Conservation (phyloP, 2,888 invertebrate genomes). For the Dendrolimus pini region DNA sequence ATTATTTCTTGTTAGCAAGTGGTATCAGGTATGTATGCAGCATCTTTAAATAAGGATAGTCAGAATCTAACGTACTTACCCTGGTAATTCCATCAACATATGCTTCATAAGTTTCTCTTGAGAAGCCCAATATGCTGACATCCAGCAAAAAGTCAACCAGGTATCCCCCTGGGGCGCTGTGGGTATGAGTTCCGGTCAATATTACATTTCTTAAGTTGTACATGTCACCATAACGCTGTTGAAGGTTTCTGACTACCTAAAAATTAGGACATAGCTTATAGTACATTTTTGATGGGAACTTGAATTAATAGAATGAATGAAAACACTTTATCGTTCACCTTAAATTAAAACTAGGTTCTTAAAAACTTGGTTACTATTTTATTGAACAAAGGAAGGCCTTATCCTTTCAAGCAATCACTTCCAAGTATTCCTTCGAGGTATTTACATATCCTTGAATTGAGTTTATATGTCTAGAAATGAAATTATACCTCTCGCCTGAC, state of each 20-base stretch:
- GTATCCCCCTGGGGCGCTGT: conserved; percentile 91
- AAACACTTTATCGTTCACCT: too few species aligned
- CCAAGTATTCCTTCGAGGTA: too few species aligned
- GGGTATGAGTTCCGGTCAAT: conserved; percentile 93
- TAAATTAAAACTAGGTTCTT: too few species aligned
- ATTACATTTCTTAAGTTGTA: conserved; percentile 90
- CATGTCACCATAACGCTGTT: conserved; percentile 78
- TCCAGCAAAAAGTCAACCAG: conserved; percentile 91
- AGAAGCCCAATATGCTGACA: conserved; percentile 88
- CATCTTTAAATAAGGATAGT: too few species aligned
- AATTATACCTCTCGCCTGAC: conserved; percentile 82
- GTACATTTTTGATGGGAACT: too few species aligned
- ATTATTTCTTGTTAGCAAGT: too few species aligned
- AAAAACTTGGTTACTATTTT: too few species aligned
- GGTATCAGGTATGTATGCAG: too few species aligned
- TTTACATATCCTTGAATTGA: too few species aligned
- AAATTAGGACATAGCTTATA: not conserved
- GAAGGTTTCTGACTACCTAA: conserved; percentile 84
- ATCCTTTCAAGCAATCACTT: too few species aligned
- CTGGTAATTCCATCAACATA: conserved; percentile 63
- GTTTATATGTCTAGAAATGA: not conserved
- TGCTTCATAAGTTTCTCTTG: conserved; percentile 56
- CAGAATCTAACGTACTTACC: conserved; percentile 27
- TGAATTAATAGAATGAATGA: too few species aligned
- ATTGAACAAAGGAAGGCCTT: too few species aligned